phyloP scores from a whole-genome alignment of 2,797 vertebrate genomes.

The Lagodon rhomboides region DNA sequence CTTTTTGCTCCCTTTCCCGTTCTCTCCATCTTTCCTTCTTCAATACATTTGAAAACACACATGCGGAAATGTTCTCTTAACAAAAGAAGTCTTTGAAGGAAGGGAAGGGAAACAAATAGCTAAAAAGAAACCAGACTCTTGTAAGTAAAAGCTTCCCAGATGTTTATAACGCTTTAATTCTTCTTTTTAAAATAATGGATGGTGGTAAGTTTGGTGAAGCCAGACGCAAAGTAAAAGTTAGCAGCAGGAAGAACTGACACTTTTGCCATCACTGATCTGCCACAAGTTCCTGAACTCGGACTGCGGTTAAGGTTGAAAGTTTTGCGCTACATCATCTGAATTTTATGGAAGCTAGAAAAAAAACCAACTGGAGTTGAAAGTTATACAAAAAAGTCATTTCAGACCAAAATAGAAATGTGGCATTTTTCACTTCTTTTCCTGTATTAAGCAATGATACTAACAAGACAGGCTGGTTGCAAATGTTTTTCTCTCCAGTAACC shows the following conservation, averaged over 20 bases:
- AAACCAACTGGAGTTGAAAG: not conserved
- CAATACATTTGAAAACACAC: slow-evolving; percentile 12
- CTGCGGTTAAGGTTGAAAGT: not conserved
- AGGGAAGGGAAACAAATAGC: slow-evolving; percentile 4
- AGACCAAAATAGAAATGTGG: not conserved
- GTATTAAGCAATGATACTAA: not conserved
- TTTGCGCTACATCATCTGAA: not conserved
- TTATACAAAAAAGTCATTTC: not conserved
- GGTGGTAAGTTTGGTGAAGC: not conserved
- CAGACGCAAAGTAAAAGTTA: not conserved
- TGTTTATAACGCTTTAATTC: slow-evolving; percentile 1
- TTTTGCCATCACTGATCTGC: not conserved
- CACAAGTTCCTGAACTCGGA: not conserved
- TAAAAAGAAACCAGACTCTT: slow-evolving; percentile 4
- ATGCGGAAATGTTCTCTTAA: not conserved
- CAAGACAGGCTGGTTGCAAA: not conserved
- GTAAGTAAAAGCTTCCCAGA: slow-evolving; percentile 8
- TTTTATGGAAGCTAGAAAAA: not conserved
- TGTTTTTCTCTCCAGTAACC: not conserved
- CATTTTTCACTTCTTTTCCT: not conserved
- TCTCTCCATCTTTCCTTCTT: slow-evolving; percentile 16
- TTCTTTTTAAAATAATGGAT: not conserved
- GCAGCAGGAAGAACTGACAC: slow-evolving; percentile 1
- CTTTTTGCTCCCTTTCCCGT: slow-evolving; percentile 10
- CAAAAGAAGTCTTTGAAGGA: slow-evolving; percentile 18